Evolutionary conservation across 2,797 vertebrate genomes (phyloP), one percentile per base, ranked within the genome.

Genomic region (Calcarius lapponicus): DNA sequence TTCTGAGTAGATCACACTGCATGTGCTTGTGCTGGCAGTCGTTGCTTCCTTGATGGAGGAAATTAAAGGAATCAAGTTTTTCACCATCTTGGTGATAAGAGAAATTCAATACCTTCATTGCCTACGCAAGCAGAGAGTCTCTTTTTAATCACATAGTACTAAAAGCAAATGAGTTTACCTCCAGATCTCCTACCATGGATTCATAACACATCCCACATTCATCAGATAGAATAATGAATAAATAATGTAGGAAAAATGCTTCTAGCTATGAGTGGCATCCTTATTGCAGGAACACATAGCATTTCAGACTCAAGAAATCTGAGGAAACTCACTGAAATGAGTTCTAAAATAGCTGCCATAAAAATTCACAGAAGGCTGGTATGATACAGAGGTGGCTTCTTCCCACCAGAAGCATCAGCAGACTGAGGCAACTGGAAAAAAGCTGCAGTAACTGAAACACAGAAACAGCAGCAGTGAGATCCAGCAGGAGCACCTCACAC

Each of bases 131-230:
- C 47, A 82, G 40, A 92, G 83, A 85, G 38, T 78, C 67, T 94
- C 79, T 85, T 95, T 97, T 93, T 96, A 94, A 96, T 96, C 86
- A 47, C 36, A 53, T 32, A 85, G 45, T 74, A 87, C 79, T 69
- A 72, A 82, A 89, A 93, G 65, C 89, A 93, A 96, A 94, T 96
- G 80, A 95, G 82, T 83, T 87, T 92, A 88, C 87, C 86, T 96
- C 76, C 73, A 92, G 62, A 78, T 74, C 80, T 95, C 73, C 82
- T 94, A 66, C 91, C 66, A 56, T 29, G 51, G 89, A 91, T 91
- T 93, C 75, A 58, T 87, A 88, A 84, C 76, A 93, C 92, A 76
- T 95, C 80, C 93, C 78, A 90, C 92, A 84, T 92, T 90, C 73
- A 86, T 93, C 70, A 67, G 85, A 84, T 70, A 91, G 92, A 88